phyloP scores from a whole-genome alignment of 2,888 invertebrate genomes.

The Lasioglossum morio region DNA sequence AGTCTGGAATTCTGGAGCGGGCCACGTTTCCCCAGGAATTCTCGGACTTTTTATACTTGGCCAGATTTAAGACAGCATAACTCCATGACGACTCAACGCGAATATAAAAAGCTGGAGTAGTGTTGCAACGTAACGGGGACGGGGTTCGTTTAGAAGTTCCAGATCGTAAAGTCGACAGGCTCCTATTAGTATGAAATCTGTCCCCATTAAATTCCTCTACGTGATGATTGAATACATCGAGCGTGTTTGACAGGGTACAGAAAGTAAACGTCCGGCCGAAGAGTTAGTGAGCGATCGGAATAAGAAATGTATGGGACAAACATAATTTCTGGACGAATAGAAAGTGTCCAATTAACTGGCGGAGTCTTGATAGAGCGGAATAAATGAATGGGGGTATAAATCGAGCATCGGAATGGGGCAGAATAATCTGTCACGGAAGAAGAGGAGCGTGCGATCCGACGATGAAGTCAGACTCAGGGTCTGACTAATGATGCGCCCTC shows the following conservation, averaged over 20 bases:
- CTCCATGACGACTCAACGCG: neutral
- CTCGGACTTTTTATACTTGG: slow-evolving; percentile 23
- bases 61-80: neutral
- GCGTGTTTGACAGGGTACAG: neutral
- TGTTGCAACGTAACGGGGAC: neutral
- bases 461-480: slow-evolving; percentile 33
- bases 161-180: neutral
- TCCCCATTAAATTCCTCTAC: neutral
- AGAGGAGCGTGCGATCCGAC: slow-evolving; percentile 65
- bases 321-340: neutral
- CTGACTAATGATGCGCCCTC: slow-evolving; percentile 68
- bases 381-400: slow-evolving; percentile 44
- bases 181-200: neutral
- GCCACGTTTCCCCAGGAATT: slow-evolving; percentile 36
- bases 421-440: slow-evolving; percentile 68
- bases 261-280: neutral
- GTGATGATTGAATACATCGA: neutral
- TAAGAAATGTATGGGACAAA: neutral
- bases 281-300: neutral
- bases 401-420: slow-evolving; percentile 51
- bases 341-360: neutral
- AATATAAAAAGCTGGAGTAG: neutral
- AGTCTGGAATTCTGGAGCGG: slow-evolving; percentile 62
- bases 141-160: neutral
- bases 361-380: neutral